Conservation (phyloP, 2,888 invertebrate species). For the Cerastis rubricosa region DNA sequence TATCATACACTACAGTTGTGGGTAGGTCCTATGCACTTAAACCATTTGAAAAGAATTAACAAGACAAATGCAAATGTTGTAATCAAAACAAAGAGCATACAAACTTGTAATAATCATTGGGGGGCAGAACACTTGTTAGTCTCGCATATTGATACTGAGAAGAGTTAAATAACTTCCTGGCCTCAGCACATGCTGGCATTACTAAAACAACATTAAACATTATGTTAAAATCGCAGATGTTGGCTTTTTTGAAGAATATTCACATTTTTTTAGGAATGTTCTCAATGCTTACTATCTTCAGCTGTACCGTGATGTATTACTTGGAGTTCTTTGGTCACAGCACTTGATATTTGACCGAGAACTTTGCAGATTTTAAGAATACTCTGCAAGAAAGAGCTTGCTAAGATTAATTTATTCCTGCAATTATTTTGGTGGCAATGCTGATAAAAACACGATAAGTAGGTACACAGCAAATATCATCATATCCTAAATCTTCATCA, state of each 20-base stretch:
- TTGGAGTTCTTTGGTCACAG: conserved; percentile 95
- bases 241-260: no score
- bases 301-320: conserved; percentile 94
- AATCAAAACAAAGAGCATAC: not conserved
- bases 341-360: conserved; percentile 94
- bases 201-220: not conserved
- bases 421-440: not conserved
- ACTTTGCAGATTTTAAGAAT: conserved; percentile 93
- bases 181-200: conserved; percentile 88
- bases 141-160: conserved; percentile 92
- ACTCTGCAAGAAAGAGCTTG: conserved; percentile 83
- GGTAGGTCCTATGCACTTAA: not conserved
- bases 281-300: conserved; percentile 90
- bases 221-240: not conserved
- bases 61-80: not conserved
- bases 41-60: not conserved
- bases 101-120: conserved; percentile 95
- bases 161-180: conserved; percentile 92
- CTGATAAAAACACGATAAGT: not conserved
- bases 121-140: conserved; percentile 92
- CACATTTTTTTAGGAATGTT: not conserved
- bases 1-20: not conserved
- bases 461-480: not conserved
- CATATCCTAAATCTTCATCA: no score
- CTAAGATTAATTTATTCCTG: not conserved